A percentile compares a stretch with the other conserved stretches of the same genome.
Conservation (phyloP, 2,113 vertebrate species). For the Bolborhynchus lineola region DNA sequence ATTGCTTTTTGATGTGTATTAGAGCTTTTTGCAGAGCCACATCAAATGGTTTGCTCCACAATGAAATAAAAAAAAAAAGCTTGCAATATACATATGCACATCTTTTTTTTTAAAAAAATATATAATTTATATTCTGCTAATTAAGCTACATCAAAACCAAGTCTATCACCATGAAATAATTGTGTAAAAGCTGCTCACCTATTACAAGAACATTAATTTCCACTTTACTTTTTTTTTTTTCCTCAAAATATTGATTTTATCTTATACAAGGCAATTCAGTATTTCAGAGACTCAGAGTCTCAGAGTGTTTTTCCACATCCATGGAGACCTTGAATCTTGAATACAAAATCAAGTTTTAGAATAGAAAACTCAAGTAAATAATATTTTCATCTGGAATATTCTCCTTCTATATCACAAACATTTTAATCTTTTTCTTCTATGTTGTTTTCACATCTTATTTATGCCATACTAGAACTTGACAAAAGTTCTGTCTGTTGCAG, state of each 20-base stretch:
- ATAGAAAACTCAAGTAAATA: constrained; percentile 39
- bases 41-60: constrained; percentile 71
- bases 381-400: constrained; percentile 23
- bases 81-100: constrained; percentile 59
- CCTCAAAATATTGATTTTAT: constrained; percentile 48
- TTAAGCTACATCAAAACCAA: constrained; percentile 70
- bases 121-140: constrained; percentile 76
- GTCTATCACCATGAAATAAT: constrained; percentile 65
- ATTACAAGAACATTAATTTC: constrained; percentile 73
- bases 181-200: constrained; percentile 66
- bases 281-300: constrained; percentile 48
- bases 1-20: constrained; percentile 78
- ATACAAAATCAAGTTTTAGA: constrained; percentile 61
- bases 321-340: constrained; percentile 47
- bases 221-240: constrained; percentile 51
- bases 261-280: constrained; percentile 56
- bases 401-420: constrained; percentile 32
- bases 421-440: constrained; percentile 6
- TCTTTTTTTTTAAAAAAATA: constrained; percentile 56
- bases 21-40: constrained; percentile 71
- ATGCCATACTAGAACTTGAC: neutral
- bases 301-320: constrained; percentile 49
- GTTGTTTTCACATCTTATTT: neutral
- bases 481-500: neutral
- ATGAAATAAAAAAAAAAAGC: constrained; percentile 58